A percentile compares a stretch with the other conserved stretches of the same genome.
Conservation (phyloP, 2,113 vertebrate species). For the Carassius gibelio region DNA sequence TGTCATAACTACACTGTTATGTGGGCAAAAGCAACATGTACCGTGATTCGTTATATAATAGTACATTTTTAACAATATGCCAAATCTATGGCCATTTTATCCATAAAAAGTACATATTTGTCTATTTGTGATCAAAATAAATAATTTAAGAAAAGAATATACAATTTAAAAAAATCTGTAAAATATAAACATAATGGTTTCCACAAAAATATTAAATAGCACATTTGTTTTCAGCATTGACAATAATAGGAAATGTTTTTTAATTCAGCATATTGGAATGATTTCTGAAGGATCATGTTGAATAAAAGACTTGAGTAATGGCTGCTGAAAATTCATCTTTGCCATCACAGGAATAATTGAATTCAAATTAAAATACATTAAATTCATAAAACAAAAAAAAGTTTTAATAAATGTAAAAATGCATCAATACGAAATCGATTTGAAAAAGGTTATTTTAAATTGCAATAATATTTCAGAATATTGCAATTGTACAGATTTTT, state of each 20-base stretch:
- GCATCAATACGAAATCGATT: not conserved
- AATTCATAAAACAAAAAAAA: not conserved
- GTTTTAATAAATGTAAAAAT: not conserved
- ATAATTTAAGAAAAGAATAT: not conserved
- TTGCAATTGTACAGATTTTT: too few relatives aligned
- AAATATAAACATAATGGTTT: not conserved
- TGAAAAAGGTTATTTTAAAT: not conserved
- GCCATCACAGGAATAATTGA: too few relatives aligned
- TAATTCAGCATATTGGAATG: not conserved
- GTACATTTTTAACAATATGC: not conserved
- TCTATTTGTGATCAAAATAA: not conserved
- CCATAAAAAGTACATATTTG: not conserved
- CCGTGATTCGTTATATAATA: not conserved
- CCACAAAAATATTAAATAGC: not conserved
- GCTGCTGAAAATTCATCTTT: too few relatives aligned
- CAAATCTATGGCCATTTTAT: not conserved
- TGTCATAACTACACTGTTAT: not conserved
- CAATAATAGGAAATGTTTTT: not conserved
- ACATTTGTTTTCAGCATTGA: not conserved
- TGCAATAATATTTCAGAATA: too few relatives aligned
- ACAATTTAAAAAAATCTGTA: not conserved
- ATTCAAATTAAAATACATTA: not conserved
- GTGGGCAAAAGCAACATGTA: not conserved
- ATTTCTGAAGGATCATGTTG: not conserved
- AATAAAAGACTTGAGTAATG: not conserved